Evolutionary conservation across 1,140 invertebrate species (phyloP), one percentile per base, ranked within the genome.

Genomic region (Drosophila arizonae): DNA sequence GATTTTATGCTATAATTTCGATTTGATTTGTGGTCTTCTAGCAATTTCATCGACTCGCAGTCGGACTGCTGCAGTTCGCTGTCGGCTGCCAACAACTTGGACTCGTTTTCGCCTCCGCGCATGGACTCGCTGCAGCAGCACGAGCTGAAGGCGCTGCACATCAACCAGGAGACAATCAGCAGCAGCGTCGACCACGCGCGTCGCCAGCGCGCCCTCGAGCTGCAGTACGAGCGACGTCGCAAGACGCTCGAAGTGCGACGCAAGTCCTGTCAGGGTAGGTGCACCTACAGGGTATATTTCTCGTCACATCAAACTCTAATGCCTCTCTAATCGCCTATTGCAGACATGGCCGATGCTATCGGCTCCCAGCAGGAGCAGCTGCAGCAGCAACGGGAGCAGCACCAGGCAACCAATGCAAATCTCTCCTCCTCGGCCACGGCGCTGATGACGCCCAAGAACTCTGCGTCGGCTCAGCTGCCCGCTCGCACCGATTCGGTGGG

Each of bases 51-150:
- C 21, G 97, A 97, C 91, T 97, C 96, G 76, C 96, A 96, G 90
- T 97, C 96, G 0, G 96, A 97, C 87, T 95, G 95, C 90, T 95
- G 95, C 73, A 96, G 95, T 54, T 96, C 95, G 67, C 94, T 96
- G 74, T 95, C 95, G 33, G 94, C 95, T 68, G 92, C 92, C 61
- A 94, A 94, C 62, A 94, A 94, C 81, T 92, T 94, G 73, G 93
- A 94, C 76, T 92, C 93, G 66, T 94, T 94, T 66, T 94, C 94
- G 69, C 91, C 90, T 41, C 90, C 90, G 65, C 84, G 88, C 65
- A 90, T 91, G 91, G 88, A 92, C 54, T 91, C 90, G 39, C 70
- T 91, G 81, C 90, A 88, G 63, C 79, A 90, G 65, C 84, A 81
- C 62, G 82, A 90, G 60, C 65, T 77, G 41, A 90, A 90, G 67